phyloP scores from a whole-genome alignment of 2,113 vertebrate genomes.

The Gymnarchus niloticus region DNA sequence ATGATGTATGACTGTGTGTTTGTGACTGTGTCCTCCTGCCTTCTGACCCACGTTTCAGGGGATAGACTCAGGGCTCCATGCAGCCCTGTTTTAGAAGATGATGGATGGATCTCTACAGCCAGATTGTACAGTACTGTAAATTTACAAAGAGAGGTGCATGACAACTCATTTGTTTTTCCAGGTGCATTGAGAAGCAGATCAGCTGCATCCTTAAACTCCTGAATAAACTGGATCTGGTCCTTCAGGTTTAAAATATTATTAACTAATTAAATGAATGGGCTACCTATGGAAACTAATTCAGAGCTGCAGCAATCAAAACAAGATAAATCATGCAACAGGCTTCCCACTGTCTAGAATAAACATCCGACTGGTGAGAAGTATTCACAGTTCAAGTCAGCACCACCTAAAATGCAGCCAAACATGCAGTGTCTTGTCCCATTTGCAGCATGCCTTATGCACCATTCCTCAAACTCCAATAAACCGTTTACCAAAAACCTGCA shows the following conservation, averaged over 20 bases:
- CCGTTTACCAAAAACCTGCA: neutral
- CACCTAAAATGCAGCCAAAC: neutral
- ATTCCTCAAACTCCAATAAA: neutral
- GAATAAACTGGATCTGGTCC: neutral
- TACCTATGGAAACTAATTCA: neutral
- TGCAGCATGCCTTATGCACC: neutral
- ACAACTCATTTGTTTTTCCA: neutral
- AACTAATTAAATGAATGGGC: neutral
- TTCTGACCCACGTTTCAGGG: neutral
- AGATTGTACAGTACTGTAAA: no score
- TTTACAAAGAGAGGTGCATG: no score
- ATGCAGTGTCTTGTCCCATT: neutral
- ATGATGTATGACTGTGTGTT: neutral
- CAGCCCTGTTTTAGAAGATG: neutral
- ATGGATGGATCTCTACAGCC: neutral
- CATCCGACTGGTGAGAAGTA: neutral
- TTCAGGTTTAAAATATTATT: neutral
- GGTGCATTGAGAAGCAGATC: neutral
- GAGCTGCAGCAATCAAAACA: no score
- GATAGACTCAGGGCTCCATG: neutral
- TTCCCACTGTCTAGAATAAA: neutral
- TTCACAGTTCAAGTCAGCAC: neutral
- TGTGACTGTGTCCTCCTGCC: neutral
- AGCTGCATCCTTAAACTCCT: neutral
- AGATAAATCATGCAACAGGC: neutral